These are phyloP conservation scores for Cyphomyrus plagiostoma DNA, from an alignment of 2,113 vertebrate genomes.

Conservation along the genomic window DNA sequence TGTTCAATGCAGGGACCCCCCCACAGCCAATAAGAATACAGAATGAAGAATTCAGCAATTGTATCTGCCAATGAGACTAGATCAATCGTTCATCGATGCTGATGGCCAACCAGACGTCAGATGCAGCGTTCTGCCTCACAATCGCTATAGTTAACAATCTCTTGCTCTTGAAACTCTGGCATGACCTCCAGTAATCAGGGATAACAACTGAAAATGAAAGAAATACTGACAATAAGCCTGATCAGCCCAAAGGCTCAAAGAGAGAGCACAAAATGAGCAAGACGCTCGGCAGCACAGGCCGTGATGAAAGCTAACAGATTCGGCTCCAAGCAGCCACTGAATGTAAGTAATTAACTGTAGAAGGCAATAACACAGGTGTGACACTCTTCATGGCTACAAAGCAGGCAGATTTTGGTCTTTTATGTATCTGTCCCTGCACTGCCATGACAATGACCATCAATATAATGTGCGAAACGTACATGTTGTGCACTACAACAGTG, in stretches of 20 bases:
- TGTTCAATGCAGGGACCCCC: neutral
- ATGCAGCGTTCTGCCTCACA: neutral
- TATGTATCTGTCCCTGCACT: neutral
- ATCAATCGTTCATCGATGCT: neutral
- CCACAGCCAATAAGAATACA: neutral
- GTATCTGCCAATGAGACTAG: neutral
- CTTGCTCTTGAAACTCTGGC: neutral
- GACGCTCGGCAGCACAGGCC: neutral
- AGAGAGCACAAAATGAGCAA: neutral
- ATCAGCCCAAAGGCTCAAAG: neutral
- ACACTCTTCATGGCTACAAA: neutral
- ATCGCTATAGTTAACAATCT: neutral
- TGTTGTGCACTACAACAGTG: neutral
- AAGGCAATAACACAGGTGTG: neutral
- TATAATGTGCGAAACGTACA: neutral
- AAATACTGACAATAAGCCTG: neutral
- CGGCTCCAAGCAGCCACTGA: neutral
- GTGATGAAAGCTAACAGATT: neutral
- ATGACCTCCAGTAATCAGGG: neutral
- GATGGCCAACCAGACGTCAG: neutral
- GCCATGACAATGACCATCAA: neutral
- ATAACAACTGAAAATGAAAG: neutral
- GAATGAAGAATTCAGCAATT: neutral
- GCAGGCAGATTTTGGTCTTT: neutral
- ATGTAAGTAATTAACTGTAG: neutral